Percentiles rank a stretch among this genome's conserved stretches.
These are phyloP conservation scores for Corythornis cristatus DNA, from an alignment of 2,113 vertebrate species.

Conservation along the genomic window DNA sequence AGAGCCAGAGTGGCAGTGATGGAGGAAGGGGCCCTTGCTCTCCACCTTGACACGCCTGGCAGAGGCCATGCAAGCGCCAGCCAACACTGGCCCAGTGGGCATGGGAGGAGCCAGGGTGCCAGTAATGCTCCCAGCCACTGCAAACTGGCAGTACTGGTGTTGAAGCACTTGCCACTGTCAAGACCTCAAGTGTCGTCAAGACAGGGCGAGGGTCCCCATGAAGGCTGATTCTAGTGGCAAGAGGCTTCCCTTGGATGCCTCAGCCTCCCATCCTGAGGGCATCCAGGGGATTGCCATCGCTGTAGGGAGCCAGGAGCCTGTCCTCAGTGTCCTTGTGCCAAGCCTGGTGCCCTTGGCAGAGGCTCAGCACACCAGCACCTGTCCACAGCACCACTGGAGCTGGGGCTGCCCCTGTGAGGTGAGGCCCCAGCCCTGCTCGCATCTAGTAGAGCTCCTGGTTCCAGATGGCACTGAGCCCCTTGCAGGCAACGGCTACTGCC, in stretches of 20 bases:
- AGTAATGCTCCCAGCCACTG: neutral
- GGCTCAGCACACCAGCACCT: neutral
- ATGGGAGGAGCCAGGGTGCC: neutral
- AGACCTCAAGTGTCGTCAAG: accelerated
- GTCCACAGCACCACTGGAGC: neutral
- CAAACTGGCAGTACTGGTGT: accelerated
- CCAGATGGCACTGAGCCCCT: neutral
- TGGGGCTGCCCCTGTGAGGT: accelerated
- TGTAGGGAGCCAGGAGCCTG: neutral
- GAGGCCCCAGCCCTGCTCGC: neutral
- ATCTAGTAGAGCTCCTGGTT: slow-evolving; percentile 1
- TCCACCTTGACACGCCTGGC: neutral
- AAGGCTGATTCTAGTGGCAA: neutral
- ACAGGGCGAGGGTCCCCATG: accelerated
- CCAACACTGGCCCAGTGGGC: accelerated
- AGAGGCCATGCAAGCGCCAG: neutral
- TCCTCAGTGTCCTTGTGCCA: neutral
- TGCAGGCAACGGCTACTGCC: neutral
- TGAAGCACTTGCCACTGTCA: accelerated
- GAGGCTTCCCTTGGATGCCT: neutral
- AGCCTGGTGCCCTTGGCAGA: accelerated
- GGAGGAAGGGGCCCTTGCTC: neutral
- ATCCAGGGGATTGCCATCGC: neutral
- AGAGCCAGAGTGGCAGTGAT: neutral
- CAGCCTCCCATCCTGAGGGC: neutral